Evolutionary conservation across 2,113 vertebrate species (phyloP), one percentile per base, ranked within the genome.

Genomic region (Strigops habroptila): DNA sequence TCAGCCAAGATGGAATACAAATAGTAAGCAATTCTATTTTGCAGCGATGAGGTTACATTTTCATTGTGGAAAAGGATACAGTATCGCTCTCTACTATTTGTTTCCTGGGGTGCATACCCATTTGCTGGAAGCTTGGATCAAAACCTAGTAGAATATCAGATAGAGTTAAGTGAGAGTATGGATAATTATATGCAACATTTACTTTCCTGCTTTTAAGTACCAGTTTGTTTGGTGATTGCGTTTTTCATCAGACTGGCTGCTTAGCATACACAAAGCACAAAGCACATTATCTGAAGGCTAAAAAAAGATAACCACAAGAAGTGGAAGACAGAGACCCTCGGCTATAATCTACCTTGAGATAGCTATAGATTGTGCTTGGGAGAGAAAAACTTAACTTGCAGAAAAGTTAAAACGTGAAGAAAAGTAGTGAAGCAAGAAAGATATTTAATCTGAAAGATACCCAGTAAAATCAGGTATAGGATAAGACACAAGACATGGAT

Each of bases 171-270:
- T 63, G 24, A 86, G 60, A 76, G 17, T 88, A 64, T 22, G 84
- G n/a, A 73, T 80, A 95, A 96, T 59, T 70, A 84, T 23, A 7
- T 55, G 18, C 27, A 86, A 23, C 37, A 74, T 23, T 86, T 62
- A 77, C 96, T 96, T 96, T 91, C 46, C 69, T 41, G 16, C 5
- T 80, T 92, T 91, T 77, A 74, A 92, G 71, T 53, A 63, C 28
- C 33, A 28, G 33, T 48, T 94, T 87, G 14, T 82, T 63, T 82
- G 49, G 10, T 35, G 49, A 76, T n/a, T 70, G 33, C 46, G 3
- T 59, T 92, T 95, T 94, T 73, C 44, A 63, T 83, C 48, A 88
- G 37, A 17, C 57, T 84, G 62, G 24, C 49, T 90, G 59, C 65
- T 94, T 64, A 68, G 30, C 43, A 23, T 23, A 63, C 19, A 43